These are phyloP conservation scores for Pimpla rufipes DNA, from an alignment of 2,888 invertebrate species.

Conservation along the genomic window DNA sequence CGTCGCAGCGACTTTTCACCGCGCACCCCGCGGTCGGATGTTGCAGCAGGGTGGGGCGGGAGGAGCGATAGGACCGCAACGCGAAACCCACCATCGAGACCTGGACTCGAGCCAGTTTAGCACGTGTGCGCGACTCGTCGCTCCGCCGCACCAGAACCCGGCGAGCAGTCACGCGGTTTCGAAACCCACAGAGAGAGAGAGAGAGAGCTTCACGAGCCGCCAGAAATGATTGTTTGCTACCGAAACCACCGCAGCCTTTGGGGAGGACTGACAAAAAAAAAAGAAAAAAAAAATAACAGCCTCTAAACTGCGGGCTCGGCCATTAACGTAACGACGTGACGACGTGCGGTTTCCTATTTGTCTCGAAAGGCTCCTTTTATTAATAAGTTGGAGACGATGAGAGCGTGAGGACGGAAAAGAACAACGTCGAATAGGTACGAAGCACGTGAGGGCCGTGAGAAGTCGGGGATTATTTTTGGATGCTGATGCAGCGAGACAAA, in stretches of 20 bases:
- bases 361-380: slow-evolving; percentile 24
- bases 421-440: too few relatives aligned
- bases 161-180: slow-evolving; percentile 44
- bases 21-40: slow-evolving; percentile 19
- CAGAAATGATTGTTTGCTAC: slow-evolving; percentile 69
- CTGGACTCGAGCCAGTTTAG: slow-evolving; percentile 60
- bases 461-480: too few relatives aligned
- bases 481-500: background rate
- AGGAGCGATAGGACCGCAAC: slow-evolving; percentile 44
- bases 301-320: slow-evolving; percentile 13
- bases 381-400: slow-evolving; percentile 3
- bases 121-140: slow-evolving; percentile 58
- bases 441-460: too few relatives aligned
- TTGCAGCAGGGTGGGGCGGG: slow-evolving; percentile 23
- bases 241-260: slow-evolving; percentile 30
- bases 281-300: background rate
- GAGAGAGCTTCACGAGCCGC: slow-evolving; percentile 52
- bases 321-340: slow-evolving; percentile 47
- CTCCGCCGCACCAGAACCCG: slow-evolving; percentile 33
- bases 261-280: slow-evolving; percentile 17
- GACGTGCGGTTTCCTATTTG: slow-evolving; percentile 20
- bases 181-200: slow-evolving; percentile 33
- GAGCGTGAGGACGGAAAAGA: background rate
- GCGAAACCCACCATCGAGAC: slow-evolving; percentile 45
- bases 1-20: slow-evolving; percentile 65